Percentiles rank a stretch among this genome's conserved stretches.
Evolutionary conservation across 2,113 vertebrate genomes (phyloP).

Genomic region (Microtus pennsylvanicus): DNA sequence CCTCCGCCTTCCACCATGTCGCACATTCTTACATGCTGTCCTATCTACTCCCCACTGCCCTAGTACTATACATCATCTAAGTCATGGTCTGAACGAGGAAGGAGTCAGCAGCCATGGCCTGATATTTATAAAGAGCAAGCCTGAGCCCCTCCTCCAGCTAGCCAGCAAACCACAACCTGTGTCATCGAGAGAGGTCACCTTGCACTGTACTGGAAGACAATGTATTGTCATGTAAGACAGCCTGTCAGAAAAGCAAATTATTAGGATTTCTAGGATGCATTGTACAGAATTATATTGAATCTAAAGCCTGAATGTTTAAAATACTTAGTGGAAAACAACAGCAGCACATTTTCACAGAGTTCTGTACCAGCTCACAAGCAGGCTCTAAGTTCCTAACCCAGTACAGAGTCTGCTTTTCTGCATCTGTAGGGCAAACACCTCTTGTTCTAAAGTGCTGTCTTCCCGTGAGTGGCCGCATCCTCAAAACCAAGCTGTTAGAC

Average conservation of each 20-base stretch:
- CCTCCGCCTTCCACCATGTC: neutral
- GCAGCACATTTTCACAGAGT: neutral
- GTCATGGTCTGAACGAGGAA: neutral
- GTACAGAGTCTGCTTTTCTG: neutral
- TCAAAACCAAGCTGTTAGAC: neutral
- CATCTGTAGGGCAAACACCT: neutral
- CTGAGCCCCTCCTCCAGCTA: neutral
- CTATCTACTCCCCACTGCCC: neutral
- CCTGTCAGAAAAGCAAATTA: neutral
- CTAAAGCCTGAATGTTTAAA: neutral
- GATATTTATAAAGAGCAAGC: neutral
- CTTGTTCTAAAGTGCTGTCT: neutral
- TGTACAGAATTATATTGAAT: neutral
- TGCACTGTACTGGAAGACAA: neutral
- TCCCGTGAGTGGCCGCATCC: neutral
- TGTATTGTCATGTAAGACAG: neutral
- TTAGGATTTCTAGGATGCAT: neutral
- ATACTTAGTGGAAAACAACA: neutral
- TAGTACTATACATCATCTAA: neutral
- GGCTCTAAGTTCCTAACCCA: neutral
- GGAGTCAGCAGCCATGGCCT: neutral
- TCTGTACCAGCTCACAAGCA: neutral
- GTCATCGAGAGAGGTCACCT: neutral
- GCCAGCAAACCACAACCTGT: neutral
- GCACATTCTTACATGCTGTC: neutral